Conservation (phyloP, 2,113 vertebrate genomes). For the Campylomormyrus numenius region DNA sequence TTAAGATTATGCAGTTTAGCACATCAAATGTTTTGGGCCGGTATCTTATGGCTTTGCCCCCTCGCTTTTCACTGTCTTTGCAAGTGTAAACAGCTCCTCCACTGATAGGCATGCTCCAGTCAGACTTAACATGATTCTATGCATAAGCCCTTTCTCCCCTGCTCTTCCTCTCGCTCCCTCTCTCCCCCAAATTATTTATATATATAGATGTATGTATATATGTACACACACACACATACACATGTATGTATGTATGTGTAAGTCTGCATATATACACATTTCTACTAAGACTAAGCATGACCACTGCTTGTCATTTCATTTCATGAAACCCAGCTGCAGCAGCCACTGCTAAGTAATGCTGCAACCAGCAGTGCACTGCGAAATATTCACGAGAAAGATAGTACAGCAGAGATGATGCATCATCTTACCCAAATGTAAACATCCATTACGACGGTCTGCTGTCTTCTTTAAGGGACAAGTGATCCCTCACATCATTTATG, state of each 20-base stretch:
- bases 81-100: background rate
- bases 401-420: background rate
- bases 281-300: background rate
- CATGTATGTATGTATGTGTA: background rate
- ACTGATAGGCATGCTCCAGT: background rate
- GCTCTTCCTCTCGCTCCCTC: background rate
- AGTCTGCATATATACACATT: background rate
- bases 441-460: background rate
- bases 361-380: background rate
- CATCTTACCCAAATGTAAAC: background rate
- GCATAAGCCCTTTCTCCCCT: background rate
- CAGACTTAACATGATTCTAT: background rate
- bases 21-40: conserved; percentile 42
- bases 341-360: background rate
- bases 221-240: too few species aligned
- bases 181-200: background rate
- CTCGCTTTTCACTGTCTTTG: background rate
- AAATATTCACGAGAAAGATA: background rate
- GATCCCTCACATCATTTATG: background rate
- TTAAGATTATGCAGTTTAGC: conserved; percentile 42
- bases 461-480: background rate
- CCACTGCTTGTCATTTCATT: background rate
- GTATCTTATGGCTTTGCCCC: background rate
- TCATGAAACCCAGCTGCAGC: background rate
- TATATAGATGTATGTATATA: background rate